phyloP scores from a whole-genome alignment of 2,888 invertebrate genomes.

The Antheraea assamensis region DNA sequence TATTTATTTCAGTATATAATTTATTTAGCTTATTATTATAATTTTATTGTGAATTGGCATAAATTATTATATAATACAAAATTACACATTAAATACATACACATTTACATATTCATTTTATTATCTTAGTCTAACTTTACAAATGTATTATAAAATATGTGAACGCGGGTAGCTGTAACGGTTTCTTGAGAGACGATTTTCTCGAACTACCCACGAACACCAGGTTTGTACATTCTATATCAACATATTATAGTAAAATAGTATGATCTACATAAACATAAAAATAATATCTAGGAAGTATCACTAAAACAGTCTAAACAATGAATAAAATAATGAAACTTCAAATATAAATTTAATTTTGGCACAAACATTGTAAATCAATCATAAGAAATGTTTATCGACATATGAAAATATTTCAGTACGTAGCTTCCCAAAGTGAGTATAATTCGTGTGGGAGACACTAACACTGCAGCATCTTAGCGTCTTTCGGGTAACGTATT shows the following conservation, averaged over 20 bases:
- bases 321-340: background rate
- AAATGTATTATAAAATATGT: background rate
- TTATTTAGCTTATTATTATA: slow-evolving; percentile 3
- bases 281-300: slow-evolving; percentile 6
- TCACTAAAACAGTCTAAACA: background rate
- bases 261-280: slow-evolving; percentile 1
- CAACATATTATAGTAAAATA: background rate
- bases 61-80: background rate
- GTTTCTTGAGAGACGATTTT: background rate
- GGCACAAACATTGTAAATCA: slow-evolving; percentile 13
- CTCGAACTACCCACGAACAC: background rate
- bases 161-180: background rate
- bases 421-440: background rate
- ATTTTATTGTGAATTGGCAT: slow-evolving; percentile 6
- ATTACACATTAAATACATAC: background rate
- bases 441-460: background rate
- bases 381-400: slow-evolving; percentile 1
- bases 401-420: background rate
- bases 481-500: background rate
- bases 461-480: background rate
- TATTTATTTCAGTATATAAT: slow-evolving; percentile 7
- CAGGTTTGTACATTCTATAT: background rate
- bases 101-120: slow-evolving; percentile 7
- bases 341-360: slow-evolving; percentile 6
- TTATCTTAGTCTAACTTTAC: background rate